Conservation (phyloP, 2,888 invertebrate species). For the Megalurothrips usitatus region DNA sequence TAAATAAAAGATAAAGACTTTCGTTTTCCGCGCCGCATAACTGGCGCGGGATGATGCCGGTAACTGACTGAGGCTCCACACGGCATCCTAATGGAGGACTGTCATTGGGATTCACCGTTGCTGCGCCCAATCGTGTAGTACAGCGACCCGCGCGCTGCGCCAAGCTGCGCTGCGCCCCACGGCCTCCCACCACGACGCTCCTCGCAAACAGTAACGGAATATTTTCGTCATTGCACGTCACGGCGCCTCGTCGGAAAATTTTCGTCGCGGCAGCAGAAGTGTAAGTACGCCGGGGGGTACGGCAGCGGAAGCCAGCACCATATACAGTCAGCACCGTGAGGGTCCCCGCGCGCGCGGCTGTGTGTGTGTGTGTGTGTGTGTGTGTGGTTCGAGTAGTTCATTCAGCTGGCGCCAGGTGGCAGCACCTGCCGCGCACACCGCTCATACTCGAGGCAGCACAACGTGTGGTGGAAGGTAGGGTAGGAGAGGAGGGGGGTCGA, state of each 20-base stretch:
- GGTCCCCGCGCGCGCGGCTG: background rate
- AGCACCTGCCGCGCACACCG: conserved; percentile 14
- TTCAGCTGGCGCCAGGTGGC: background rate
- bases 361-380: background rate
- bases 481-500: background rate
- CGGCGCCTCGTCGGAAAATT: too few species aligned
- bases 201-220: too few species aligned
- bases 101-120: background rate
- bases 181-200: too few species aligned
- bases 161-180: too few species aligned
- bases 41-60: background rate
- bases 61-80: conserved; percentile 2
- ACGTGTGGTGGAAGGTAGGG: background rate
- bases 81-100: background rate
- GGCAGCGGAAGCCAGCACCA: too few species aligned
- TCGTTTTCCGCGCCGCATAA: background rate
- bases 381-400: background rate
- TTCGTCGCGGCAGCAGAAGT: too few species aligned
- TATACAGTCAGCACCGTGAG: too few species aligned
- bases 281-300: too few species aligned
- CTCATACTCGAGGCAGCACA: background rate
- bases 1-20: conserved; percentile 20
- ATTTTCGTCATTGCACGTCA: too few species aligned
- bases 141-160: too few species aligned
- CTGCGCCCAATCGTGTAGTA: background rate